Percentiles rank a stretch among this genome's conserved stretches.
These are phyloP conservation scores for Ochotona princeps DNA, from an alignment of 2,113 vertebrate genomes.

Conservation along the genomic window DNA sequence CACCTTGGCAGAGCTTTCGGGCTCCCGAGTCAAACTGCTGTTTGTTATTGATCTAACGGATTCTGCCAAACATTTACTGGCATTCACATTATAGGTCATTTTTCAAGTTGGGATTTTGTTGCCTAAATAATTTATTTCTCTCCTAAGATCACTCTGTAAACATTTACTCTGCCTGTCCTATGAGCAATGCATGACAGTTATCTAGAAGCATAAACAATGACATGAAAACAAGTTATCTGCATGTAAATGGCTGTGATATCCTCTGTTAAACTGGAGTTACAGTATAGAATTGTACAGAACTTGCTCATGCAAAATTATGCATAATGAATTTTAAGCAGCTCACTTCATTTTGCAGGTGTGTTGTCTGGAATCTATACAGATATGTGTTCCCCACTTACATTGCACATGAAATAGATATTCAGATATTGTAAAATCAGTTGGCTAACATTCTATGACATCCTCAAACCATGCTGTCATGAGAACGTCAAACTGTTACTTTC, in stretches of 20 bases:
- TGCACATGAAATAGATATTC: neutral
- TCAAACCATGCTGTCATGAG: conserved; percentile 22
- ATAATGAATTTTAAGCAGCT: neutral
- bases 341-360: neutral
- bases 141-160: conserved; percentile 35
- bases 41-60: neutral
- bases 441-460: neutral
- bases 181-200: neutral
- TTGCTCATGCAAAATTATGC: neutral
- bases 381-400: neutral
- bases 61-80: neutral
- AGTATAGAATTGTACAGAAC: neutral
- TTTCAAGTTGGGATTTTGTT: conserved; percentile 62
- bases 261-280: conserved; percentile 2
- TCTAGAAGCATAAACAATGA: neutral
- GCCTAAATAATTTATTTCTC: conserved; percentile 63
- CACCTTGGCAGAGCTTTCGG: neutral
- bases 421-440: neutral
- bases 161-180: conserved; percentile 28
- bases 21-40: neutral
- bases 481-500: conserved; percentile 45
- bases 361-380: neutral
- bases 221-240: conserved; percentile 56
- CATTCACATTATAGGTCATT: neutral
- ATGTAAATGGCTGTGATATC: conserved; percentile 20